phyloP scores from a whole-genome alignment of 2,113 vertebrate species.

The Sinocyclocheilus anshuiensis region DNA sequence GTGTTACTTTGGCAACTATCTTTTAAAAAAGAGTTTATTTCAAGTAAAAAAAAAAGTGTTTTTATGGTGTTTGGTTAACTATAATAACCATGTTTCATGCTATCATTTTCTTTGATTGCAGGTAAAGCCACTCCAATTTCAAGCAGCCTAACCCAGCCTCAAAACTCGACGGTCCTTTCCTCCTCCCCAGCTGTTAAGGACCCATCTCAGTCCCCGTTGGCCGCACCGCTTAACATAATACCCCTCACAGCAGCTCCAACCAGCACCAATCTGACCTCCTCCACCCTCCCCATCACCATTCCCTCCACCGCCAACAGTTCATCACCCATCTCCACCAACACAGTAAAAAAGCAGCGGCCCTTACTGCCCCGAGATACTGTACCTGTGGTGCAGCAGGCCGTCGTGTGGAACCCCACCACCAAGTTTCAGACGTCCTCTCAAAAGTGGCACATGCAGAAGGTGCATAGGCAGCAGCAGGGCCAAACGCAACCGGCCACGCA shows the following conservation, averaged over 20 bases:
- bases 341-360: conserved; percentile 94
- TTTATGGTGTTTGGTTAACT: neutral
- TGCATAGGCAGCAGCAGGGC: conserved; percentile 89
- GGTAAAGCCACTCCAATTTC: conserved; percentile 81
- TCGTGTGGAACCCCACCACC: conserved; percentile 91
- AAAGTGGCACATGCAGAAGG: conserved; percentile 99
- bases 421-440: conserved; percentile 98
- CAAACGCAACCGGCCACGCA: conserved; percentile 60
- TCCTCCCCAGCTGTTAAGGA: conserved; percentile 74
- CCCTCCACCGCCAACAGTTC: conserved; percentile 71
- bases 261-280: conserved; percentile 63
- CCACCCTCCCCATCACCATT: conserved; percentile 61
- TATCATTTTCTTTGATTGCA: conserved; percentile 54
- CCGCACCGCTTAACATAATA: conserved; percentile 75
- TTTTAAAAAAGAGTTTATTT: neutral
- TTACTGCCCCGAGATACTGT: conserved; percentile 92
- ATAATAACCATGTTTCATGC: neutral
- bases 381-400: conserved; percentile 88
- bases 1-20: neutral
- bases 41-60: neutral
- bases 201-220: conserved; percentile 80
- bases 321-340: conserved; percentile 68
- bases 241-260: conserved; percentile 77
- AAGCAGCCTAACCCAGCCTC: conserved; percentile 74
- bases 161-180: conserved; percentile 75